Base-by-base conservation (phyloP, 2,888 invertebrate species). In the Erpobdella octoculata region DNA sequence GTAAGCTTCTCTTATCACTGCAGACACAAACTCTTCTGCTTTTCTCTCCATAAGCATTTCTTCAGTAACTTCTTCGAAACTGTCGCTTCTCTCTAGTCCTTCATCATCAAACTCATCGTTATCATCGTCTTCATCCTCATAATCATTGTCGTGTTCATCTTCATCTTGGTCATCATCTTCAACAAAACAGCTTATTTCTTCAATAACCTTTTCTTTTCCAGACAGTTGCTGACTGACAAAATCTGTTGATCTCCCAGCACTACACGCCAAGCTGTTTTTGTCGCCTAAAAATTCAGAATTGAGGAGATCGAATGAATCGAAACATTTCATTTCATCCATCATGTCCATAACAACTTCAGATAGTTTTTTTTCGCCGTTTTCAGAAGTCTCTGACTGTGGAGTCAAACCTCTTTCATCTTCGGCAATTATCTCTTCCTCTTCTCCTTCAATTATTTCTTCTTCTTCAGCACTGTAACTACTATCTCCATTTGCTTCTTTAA, bases 121-220 rank as follows among this genome's bases (percentile, higher is more conserved):
- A 48, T 41, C n/a, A n/a, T 15, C 35, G 18, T 12, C 41, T 33
- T 59, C 68, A n/a, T 61, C 59, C 15, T 46, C 33, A n/a, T n/a
- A n/a, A 8, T 8, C 53, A 25, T 25, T 53, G 25, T 73, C 67
- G 33, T 68, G 67, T 28, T 73, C 72, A 9, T 67, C 62, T 8
- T 37, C 48, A 65, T 71, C 62, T 5, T 61, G 35, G 31, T 48
- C 71, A 71, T 69, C 74, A 35, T 62, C 59, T 25, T 68, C 66
- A 33, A 74, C 75, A 65, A 46, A 37, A n/a, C 70, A 66, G 9
- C 70, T 58, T 28, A 61, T 58, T 48, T 70, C 73, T 21, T 38
- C 46, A 31, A 21, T 58, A 8, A n/a, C 35, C 1, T 31, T 4
- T 33, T 62, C 35, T 33, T 35, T 62, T 1, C 33, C 62, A n/a